Conservation (phyloP, 1,140 invertebrate species). For the Dendroctonus valens region DNA sequence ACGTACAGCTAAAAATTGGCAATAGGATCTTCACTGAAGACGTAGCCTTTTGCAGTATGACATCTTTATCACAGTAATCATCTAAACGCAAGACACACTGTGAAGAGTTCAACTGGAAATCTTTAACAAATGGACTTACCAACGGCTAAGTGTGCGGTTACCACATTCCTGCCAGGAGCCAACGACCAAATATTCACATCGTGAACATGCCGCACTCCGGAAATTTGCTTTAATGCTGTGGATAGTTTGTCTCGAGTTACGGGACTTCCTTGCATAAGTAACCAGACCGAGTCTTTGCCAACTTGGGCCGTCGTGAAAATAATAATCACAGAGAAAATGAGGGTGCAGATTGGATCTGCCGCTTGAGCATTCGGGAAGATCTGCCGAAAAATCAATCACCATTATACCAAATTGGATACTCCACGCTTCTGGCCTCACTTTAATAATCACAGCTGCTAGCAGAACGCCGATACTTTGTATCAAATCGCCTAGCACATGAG, state of each 20-base stretch:
- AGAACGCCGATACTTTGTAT: slow-evolving; percentile 66
- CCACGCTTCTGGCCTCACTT: slow-evolving; percentile 33
- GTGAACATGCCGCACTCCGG: slow-evolving; percentile 74
- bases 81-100: slow-evolving; percentile 50
- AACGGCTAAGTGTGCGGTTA: slow-evolving; percentile 73
- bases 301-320: slow-evolving; percentile 76
- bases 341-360: slow-evolving; percentile 87
- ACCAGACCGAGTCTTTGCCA: slow-evolving; percentile 69
- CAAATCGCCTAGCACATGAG: slow-evolving; percentile 90
- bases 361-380: slow-evolving; percentile 70
- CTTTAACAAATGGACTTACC: slow-evolving; percentile 54
- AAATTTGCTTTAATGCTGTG: slow-evolving; percentile 57
- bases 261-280: slow-evolving; percentile 80
- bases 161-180: slow-evolving; percentile 67
- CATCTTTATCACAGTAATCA: slow-evolving; percentile 52
- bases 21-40: slow-evolving; percentile 55
- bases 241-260: slow-evolving; percentile 57
- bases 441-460: slow-evolving; percentile 45
- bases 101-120: background rate
- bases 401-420: background rate
- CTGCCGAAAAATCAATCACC: slow-evolving; percentile 5
- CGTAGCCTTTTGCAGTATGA: slow-evolving; percentile 56
- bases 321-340: slow-evolving; percentile 83
- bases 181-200: slow-evolving; percentile 79
- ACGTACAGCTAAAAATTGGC: slow-evolving; percentile 60